Conservation (phyloP, 2,797 vertebrate genomes). For the Manis javanica region DNA sequence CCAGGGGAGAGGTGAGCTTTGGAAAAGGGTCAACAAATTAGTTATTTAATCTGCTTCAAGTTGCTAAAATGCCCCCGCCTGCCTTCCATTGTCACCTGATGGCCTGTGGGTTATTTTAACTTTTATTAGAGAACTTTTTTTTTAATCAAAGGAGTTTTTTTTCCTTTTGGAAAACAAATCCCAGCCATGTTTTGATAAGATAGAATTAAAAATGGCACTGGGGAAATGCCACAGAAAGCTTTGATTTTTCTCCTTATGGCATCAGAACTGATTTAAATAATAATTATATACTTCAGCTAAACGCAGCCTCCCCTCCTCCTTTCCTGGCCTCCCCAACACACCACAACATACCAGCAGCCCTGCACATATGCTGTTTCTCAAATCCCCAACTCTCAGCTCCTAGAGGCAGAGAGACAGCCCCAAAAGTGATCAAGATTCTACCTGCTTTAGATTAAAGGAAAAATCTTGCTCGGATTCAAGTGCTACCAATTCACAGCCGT, state of each 20-base stretch:
- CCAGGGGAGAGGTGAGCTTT: neutral
- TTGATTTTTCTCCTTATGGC: conserved; percentile 55
- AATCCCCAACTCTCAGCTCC: neutral
- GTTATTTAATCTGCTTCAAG: conserved; percentile 46
- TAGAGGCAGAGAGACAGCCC: neutral
- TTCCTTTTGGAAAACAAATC: conserved; percentile 56
- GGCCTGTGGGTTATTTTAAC: conserved; percentile 41
- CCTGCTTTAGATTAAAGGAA: neutral
- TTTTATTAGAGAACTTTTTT: conserved; percentile 38
- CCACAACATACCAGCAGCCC: neutral
- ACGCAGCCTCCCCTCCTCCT: neutral
- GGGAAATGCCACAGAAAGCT: conserved; percentile 49
- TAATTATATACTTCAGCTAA: conserved; percentile 3
- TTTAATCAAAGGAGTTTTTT: conserved; percentile 35
- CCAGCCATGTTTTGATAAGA: conserved; percentile 70
- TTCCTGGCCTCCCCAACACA: neutral
- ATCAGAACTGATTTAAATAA: conserved; percentile 59
- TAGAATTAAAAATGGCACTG: conserved; percentile 61
- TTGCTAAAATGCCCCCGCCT: neutral
- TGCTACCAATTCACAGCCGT: neutral
- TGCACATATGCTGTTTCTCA: neutral
- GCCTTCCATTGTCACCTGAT: neutral
- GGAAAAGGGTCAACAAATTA: conserved; percentile 38
- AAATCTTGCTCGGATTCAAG: neutral
- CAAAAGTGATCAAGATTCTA: neutral